Base-by-base conservation (phyloP, 92 coral and sea anemone genomes). In the Nematostella vectensis region DNA sequence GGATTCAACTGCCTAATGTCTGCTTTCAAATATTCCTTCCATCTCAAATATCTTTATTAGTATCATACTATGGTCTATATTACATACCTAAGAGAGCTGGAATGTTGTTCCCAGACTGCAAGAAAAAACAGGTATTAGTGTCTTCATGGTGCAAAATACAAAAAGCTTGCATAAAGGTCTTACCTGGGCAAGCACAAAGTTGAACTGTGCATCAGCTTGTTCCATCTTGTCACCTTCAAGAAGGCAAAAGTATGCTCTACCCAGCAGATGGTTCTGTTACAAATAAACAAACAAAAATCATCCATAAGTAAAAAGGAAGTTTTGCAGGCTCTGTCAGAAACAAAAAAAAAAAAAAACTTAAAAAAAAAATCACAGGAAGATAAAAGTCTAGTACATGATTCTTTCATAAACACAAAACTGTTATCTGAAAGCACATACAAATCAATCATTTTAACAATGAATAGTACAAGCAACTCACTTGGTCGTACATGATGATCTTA, bases 191-290 rank as follows among this genome's bases (percentile, higher is more conserved):
- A 89, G 78, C 15, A 89, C 97, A 76, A 89, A 89, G 79, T 89
- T 89, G 67, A 89, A 89, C 59, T 89, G 97, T 42, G 97, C 97
- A 74, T 89, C 97, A 10, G 97, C 97, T 33, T 89, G 97, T 50
- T 89, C 97, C 82, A 89, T 89, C 30, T 89, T 89, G 71, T 89
- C 97, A 1, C 97, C 97, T 56, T 89, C 97, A 44, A 89, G 86
- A 22, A 89, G 86, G 74, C 97, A 89, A 50, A 89, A 91, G 66
- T 86, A 91, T 21, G 98, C 98, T 58, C 98, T 83, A 15, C 98
- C 98, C 48, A 91, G 82, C 50, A 91, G 86, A 81, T 91, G 96
- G 78, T 91, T 85, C 98, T 91, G 40, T 1, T n/a, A 45, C 25
- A 54, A 56, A 22, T 21, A 25, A 31, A 57, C n/a, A 57, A 38